Conservation (phyloP, 2,113 vertebrate species). For the Junco hyemalis region DNA sequence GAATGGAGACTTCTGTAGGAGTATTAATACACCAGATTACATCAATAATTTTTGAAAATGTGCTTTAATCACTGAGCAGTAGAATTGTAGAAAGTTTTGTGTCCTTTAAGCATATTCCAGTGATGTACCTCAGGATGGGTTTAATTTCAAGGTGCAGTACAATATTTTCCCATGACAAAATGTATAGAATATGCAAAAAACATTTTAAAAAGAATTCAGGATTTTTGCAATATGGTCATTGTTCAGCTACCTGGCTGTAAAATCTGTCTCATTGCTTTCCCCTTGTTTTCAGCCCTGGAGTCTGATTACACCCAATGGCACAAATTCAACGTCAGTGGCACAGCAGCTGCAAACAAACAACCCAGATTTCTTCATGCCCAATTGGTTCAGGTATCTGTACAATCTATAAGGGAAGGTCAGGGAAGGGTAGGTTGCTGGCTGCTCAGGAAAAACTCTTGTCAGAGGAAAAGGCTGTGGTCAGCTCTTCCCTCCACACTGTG, state of each 20-base stretch:
- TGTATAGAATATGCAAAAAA: not conserved
- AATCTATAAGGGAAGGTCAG: constrained; percentile 61
- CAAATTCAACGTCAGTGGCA: not conserved
- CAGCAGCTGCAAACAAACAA: not conserved
- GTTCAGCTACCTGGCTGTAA: not conserved
- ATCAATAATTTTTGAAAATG: not conserved
- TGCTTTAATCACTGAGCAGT: not conserved
- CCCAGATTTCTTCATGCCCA: constrained; percentile 15
- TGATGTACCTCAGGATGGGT: not conserved
- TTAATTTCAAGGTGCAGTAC: not conserved
- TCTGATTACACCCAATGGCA: not conserved
- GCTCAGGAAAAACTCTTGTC: constrained; percentile 8
- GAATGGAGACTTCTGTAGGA: not conserved
- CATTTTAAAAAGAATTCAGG: not conserved
- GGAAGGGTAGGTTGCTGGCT: not conserved
- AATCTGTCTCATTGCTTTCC: not conserved
- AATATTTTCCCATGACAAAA: not conserved
- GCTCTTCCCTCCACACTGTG: constrained; percentile 17
- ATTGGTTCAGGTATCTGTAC: constrained; percentile 31
- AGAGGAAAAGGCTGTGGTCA: constrained; percentile 55
- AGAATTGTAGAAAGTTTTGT: not conserved
- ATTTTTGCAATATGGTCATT: not conserved
- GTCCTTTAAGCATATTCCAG: not conserved
- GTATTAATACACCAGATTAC: not conserved
- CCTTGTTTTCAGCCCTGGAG: not conserved